Evolutionary conservation across 2,888 invertebrate species (phyloP), one percentile per base, ranked within the genome.

Genomic region (Lamproptera curius): DNA sequence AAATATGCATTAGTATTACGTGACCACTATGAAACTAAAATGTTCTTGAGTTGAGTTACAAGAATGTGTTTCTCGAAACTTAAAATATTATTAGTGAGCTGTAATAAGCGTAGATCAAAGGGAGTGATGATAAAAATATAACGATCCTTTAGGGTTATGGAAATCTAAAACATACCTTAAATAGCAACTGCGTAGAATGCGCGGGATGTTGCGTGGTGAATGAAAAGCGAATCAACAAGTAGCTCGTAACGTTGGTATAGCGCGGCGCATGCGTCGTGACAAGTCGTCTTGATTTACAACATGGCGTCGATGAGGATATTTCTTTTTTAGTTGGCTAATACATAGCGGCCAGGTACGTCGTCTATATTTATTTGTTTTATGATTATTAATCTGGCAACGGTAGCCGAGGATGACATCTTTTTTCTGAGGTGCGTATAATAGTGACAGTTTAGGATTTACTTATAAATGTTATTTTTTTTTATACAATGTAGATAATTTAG

Each of bases 151-250:
- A 26, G 34, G 16, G 17, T 33, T 6, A 11, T 14, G 10, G 38
- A 46, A 45, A 36, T 28, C 44, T 47, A 16, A 37, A 39, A 47
- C 44, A 40, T 47, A 44, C 26, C 35, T 31, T 39, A 33, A 56
- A 54, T 35, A 51, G 55, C 62, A 65, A 73, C 67, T 73, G 73
- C 76, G 79, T 76, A 76, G 70, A 67, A 65, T 79, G 82, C 81
- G 79, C 78, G 73, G 62, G 57, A 53, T 55, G 53, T 55, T 76
- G 73, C 75, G 77, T 76, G 57, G 70, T 85, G 82, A 86, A 86
- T 86, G 86, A 75, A 82, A 73, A 60, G 53, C 61, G 59, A 70
- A 68, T 84, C 86, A 86, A 86, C 86, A 86, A 86, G 86, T 86
- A 77, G 76, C 62, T 62, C 60, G 65, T 68, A 48, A 64, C 47